phyloP scores from a whole-genome alignment of 2,113 vertebrate species.

The Lynx canadensis region DNA sequence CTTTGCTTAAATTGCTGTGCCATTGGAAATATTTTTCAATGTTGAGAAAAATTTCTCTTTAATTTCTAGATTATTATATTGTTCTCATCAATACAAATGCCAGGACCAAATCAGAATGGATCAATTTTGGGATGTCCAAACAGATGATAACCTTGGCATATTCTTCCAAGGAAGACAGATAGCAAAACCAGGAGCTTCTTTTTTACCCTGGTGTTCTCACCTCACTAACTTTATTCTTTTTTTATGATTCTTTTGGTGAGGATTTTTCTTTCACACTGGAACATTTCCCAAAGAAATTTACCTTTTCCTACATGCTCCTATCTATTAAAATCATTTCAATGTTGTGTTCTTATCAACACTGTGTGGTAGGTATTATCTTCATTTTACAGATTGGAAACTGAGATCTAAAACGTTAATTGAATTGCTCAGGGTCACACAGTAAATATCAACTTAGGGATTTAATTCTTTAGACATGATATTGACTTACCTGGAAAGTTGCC shows the following conservation, averaged over 20 bases:
- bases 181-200: background rate
- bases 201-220: background rate
- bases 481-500: background rate
- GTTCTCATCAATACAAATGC: background rate
- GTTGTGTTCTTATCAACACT: background rate
- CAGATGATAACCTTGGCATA: background rate
- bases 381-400: background rate
- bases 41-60: background rate
- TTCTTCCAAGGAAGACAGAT: background rate
- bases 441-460: background rate
- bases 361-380: background rate
- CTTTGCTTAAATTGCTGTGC: conserved; percentile 36
- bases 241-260: background rate
- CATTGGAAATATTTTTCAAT: conserved; percentile 21
- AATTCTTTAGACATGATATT: background rate
- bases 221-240: background rate
- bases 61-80: background rate
- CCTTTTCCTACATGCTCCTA: background rate
- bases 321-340: background rate
- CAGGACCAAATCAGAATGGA: background rate
- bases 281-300: background rate
- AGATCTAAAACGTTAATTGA: background rate
- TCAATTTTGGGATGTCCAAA: background rate
- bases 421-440: background rate
- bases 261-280: background rate